Base-by-base conservation (phyloP, 2,888 invertebrate species). In the Synergus umbraculus region DNA sequence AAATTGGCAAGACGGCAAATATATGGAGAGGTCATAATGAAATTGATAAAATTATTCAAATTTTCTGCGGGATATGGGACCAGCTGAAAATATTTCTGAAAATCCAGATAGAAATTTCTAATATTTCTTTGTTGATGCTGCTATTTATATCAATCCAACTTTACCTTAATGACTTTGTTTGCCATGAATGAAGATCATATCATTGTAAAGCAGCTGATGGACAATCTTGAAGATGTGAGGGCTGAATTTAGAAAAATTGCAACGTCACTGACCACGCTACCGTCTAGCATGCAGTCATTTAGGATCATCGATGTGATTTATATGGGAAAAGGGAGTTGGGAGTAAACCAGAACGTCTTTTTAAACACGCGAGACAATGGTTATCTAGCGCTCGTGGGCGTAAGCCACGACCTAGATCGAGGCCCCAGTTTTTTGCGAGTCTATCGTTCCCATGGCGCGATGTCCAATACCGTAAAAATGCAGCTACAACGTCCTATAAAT, bases 271-370 rank as follows among this genome's bases (percentile, higher is more conserved):
- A 60, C 60, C 76, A 73, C 69, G 49, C 63, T 76, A 80, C 73
- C 58, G 67, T 58, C 54, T 63, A 58, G 73, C 73, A 76, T 54
- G 76, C 78, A 60, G 79, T 81, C 78, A 76, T 73, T 81, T 77
- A 79, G 81, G 82, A 81, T 84, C 80, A 81, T 83, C 81, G 83
- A 77, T 76, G 86, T 87, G 89, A 89, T 89, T 89, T 86, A 89
- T 88, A 86, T 90, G 90, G 87, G 89, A 89, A 90, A 86, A 84
- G 83, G 80, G 76, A 84, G 82, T 65, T 79, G 79, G 82, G 84
- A 83, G 84, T 85, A 88, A 90, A 90, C 87, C 86, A 86, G 90
- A 88, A 86, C 88, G 85, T 83, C 86, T 88, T 88, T 88, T 89
- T 87, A 86, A 86, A 86, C 83, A 78, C 83, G 83, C 86, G 85